Evolutionary conservation across 2,797 vertebrate genomes (phyloP).

Genomic region (Parambassis ranga): DNA sequence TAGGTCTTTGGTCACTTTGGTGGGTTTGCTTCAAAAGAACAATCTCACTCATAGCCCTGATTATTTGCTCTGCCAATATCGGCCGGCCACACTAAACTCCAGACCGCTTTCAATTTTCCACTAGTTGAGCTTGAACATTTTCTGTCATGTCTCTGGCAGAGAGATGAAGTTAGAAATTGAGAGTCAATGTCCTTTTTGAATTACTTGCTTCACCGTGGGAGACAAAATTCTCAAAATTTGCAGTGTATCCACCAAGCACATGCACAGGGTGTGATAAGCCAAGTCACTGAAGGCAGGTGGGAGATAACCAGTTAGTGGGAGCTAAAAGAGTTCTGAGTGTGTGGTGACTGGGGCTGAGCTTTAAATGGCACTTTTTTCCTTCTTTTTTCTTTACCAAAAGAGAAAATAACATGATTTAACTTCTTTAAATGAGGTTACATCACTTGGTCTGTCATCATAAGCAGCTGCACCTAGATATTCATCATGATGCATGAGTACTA

Average conservation of each 20-base stretch:
- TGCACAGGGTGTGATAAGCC: conserved; percentile 12
- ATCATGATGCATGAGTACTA: neutral
- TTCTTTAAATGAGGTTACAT: neutral
- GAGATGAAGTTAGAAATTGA: conserved; percentile 16
- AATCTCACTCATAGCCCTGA: conserved; percentile 52
- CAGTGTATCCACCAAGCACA: conserved; percentile 31
- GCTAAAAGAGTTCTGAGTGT: neutral
- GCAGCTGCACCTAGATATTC: neutral
- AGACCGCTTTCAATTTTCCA: conserved; percentile 56
- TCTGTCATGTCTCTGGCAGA: conserved; percentile 31
- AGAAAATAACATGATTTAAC: neutral
- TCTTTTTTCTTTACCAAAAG: too few species aligned
- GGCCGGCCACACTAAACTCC: conserved; percentile 30
- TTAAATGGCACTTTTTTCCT: neutral
- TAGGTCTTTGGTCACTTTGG: conserved; percentile 14
- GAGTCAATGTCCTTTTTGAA: conserved; percentile 27
- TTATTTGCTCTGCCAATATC: conserved; percentile 52
- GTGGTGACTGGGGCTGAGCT: neutral
- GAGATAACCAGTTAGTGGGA: neutral
- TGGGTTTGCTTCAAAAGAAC: conserved; percentile 34
- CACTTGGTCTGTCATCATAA: neutral
- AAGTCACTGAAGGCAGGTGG: neutral
- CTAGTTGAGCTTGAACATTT: conserved; percentile 22
- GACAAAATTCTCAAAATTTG: conserved; percentile 16
- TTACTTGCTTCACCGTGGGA: conserved; percentile 5